Base-by-base conservation (phyloP, 2,113 vertebrate genomes). In the Serilophus lunatus region DNA sequence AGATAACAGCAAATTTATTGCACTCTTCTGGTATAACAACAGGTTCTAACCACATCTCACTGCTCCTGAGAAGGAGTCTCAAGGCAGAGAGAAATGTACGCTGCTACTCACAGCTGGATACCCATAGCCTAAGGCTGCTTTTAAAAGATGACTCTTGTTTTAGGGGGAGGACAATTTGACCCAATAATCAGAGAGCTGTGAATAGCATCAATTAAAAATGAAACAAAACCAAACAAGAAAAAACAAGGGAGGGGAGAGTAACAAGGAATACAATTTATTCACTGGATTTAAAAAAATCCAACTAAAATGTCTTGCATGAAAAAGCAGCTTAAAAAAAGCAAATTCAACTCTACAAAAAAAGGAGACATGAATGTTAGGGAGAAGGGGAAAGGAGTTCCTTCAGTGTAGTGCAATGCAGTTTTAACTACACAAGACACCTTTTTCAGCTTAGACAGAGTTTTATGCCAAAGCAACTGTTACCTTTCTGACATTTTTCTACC, bases 11-110 rank as follows among this genome's bases (percentile, higher is more conserved):
- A 75, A 75, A 69, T 29, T 66, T n/a, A 63, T 84, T 75, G 70
- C 65, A 91, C 47, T 25, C n/a, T 85, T 36, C 49, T 88, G 65
- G 23, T 82, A 29, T n/a, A 89, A 92, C 91, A 95, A 84, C 56
- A 57, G 70, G 9, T 70, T 80, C 61, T 79, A 92, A 82, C 74
- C 81, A 68, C 57, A 79, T 61, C 38, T 81, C 49, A 7, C 26
- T 76, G 86, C 69, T 93, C 80, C 60, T 92, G 19, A 94, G 79
- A 77, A 91, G 42, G 17, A 70, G 31, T 61, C 65, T 92, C 53
- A n/a, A 81, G 57, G 45, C 77, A 95, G 31, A 76, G 31, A 76
- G 63, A 91, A 88, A 90, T 20, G 17, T 44, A 66, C 9, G 12
- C 28, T 71, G 76, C 19, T 75, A 18, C 31, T 92, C 68, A 82